A percentile compares a stretch with the other conserved stretches of the same genome.
These are phyloP conservation scores for Synaphobranchus kaupii DNA, from an alignment of 2,797 vertebrate genomes.

Conservation along the genomic window DNA sequence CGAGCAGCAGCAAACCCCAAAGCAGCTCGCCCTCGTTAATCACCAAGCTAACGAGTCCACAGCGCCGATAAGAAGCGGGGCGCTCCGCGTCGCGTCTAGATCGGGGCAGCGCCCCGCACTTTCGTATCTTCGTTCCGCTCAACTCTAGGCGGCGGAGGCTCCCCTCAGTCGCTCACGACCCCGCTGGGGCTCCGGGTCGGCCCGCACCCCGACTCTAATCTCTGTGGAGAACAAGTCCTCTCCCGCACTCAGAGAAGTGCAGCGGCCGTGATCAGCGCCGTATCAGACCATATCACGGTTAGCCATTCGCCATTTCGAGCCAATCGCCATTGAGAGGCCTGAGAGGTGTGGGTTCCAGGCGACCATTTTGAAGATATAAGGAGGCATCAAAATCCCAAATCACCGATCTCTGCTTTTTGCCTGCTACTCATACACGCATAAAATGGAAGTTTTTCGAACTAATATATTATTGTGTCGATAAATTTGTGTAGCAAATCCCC, in stretches of 20 bases:
- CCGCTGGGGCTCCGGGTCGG: background rate
- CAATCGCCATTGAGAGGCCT: background rate
- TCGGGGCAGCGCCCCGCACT: background rate
- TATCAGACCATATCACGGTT: background rate
- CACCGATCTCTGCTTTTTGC: background rate
- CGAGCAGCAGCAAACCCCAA: background rate
- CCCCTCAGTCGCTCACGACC: background rate
- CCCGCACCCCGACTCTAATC: too few species aligned
- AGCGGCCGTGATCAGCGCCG: background rate
- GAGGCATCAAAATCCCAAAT: background rate
- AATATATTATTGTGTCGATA: too few species aligned
- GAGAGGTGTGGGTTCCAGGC: background rate
- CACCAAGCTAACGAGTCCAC: slow-evolving; percentile 1
- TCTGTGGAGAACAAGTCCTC: background rate
- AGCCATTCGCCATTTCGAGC: background rate
- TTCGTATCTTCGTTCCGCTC: background rate
- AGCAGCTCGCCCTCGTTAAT: slow-evolving; percentile 1
- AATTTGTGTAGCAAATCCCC: too few species aligned
- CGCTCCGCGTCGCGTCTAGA: background rate
- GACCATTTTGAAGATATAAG: background rate
- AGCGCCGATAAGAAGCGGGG: background rate
- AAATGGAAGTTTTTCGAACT: too few species aligned
- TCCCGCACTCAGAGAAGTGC: background rate
- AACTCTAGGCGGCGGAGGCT: background rate
- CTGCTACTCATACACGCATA: background rate